Percentiles rank a stretch among this genome's conserved stretches.
Conservation (phyloP, 1,140 invertebrate species). For the Chrysomallon squamiferum region DNA sequence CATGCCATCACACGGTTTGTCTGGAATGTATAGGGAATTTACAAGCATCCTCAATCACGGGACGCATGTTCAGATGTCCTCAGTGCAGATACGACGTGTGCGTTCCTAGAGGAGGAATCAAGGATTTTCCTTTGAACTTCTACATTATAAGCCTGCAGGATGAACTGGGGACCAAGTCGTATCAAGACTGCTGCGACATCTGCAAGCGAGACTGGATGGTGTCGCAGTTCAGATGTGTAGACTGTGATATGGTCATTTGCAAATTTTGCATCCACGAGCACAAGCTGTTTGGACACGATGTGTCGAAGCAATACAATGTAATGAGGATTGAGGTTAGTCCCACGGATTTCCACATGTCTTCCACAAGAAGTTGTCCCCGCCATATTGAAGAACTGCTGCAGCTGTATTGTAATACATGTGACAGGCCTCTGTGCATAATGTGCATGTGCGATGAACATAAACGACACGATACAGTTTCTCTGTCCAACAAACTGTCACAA, state of each 20-base stretch:
- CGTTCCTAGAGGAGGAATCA: slow-evolving; percentile 46
- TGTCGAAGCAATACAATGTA: slow-evolving; percentile 33
- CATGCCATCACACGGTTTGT: slow-evolving; percentile 55
- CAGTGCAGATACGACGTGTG: slow-evolving; percentile 50
- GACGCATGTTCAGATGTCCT: slow-evolving; percentile 49
- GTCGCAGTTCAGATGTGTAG: slow-evolving; percentile 50
- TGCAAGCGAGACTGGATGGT: slow-evolving; percentile 44
- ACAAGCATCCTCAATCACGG: slow-evolving; percentile 38
- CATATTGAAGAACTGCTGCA: slow-evolving; percentile 45
- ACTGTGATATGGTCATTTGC: slow-evolving; percentile 54
- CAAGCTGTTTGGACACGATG: slow-evolving; percentile 42
- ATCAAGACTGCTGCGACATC: slow-evolving; percentile 39
- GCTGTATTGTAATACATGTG: slow-evolving; percentile 48
- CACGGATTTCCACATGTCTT: slow-evolving; percentile 18
- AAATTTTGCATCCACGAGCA: slow-evolving; percentile 53
- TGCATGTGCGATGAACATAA: slow-evolving; percentile 46
- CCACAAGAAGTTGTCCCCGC: slow-evolving; percentile 31
- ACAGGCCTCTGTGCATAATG: slow-evolving; percentile 40
- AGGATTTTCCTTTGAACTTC: slow-evolving; percentile 55
- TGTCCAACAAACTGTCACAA: slow-evolving; percentile 39
- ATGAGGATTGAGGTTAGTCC: slow-evolving; percentile 44
- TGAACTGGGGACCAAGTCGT: slow-evolving; percentile 38
- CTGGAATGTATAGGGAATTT: slow-evolving; percentile 48
- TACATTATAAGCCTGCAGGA: slow-evolving; percentile 54
- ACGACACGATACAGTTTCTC: slow-evolving; percentile 40